These are phyloP conservation scores for Araneus ventricosus DNA, from an alignment of 1,140 invertebrate species.

Conservation along the genomic window DNA sequence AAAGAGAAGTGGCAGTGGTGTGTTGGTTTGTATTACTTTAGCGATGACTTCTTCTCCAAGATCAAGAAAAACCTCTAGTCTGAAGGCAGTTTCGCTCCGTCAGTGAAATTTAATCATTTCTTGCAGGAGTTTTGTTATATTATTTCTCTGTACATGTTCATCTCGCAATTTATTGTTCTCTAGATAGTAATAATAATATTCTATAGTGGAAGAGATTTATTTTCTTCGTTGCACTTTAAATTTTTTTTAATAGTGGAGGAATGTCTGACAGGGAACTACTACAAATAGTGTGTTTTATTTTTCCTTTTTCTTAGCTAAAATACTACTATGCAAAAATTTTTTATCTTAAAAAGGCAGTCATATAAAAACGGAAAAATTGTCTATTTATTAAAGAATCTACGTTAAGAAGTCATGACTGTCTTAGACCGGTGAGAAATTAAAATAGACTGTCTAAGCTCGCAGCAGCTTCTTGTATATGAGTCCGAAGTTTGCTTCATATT, in stretches of 20 bases:
- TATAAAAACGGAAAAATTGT: constrained; percentile 31
- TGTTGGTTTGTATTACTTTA: not conserved
- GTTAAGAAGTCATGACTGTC: not conserved
- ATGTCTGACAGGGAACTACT: not conserved
- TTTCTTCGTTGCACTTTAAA: not conserved
- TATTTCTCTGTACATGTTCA: not conserved
- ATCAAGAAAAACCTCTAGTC: not conserved
- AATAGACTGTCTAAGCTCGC: constrained; percentile 24
- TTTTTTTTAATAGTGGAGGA: not conserved
- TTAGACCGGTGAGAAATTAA: not conserved
- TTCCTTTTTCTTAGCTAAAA: not conserved
- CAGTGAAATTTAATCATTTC: not conserved
- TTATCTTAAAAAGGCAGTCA: constrained; percentile 21
- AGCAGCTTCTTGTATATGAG: not conserved
- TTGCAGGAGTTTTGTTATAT: not conserved
- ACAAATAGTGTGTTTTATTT: not conserved
- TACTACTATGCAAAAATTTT: constrained; percentile 9
- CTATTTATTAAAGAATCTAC: constrained; percentile 23
- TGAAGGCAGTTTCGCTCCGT: not conserved
- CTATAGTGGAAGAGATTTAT: not conserved
- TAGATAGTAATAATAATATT: not conserved
- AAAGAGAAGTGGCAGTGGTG: not conserved
- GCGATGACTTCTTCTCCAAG: not conserved
- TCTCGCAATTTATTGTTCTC: not conserved
- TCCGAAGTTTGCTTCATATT: constrained; percentile 54